These are phyloP conservation scores for Gonocerus acuteangulatus DNA, from an alignment of 2,888 invertebrate genomes.

Conservation along the genomic window DNA sequence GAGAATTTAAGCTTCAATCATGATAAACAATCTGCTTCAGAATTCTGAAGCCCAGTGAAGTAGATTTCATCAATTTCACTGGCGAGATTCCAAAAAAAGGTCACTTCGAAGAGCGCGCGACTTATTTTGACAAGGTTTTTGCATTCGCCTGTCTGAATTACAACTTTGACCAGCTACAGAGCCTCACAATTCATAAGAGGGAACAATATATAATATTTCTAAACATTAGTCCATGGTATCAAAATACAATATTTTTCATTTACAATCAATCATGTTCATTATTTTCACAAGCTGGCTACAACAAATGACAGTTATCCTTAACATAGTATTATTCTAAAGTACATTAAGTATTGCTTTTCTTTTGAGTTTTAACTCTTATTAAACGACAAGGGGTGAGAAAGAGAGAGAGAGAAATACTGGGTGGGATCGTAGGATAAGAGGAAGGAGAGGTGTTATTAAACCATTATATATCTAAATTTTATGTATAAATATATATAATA, in stretches of 20 bases:
- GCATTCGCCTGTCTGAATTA: no score
- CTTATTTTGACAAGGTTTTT: no score
- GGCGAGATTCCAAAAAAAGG: no score
- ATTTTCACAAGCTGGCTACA: constrained; percentile 32
- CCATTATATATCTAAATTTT: constrained; percentile 26
- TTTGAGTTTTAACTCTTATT: constrained; percentile 32
- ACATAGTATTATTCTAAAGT: constrained; percentile 29
- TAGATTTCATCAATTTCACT: no score
- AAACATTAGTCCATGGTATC: constrained; percentile 34
- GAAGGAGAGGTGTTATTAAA: constrained; percentile 21
- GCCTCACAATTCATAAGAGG: constrained; percentile 7
- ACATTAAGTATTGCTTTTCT: constrained; percentile 37
- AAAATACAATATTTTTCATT: constrained; percentile 36
- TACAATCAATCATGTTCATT: constrained; percentile 31
- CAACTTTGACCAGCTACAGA: constrained; percentile 33
- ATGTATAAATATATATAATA: constrained; percentile 34
- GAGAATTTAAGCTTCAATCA: no score
- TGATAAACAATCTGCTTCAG: no score
- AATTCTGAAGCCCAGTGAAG: no score
- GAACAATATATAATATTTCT: constrained; percentile 11
- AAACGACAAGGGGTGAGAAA: constrained; percentile 22
- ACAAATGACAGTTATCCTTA: constrained; percentile 31
- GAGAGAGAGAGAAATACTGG: constrained; percentile 23
- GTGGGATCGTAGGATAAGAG: neutral
- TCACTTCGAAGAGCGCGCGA: no score